Percentiles rank a stretch among this genome's conserved stretches.
Evolutionary conservation across 2,888 invertebrate species (phyloP).

Genomic region (Torymus tubicola): DNA sequence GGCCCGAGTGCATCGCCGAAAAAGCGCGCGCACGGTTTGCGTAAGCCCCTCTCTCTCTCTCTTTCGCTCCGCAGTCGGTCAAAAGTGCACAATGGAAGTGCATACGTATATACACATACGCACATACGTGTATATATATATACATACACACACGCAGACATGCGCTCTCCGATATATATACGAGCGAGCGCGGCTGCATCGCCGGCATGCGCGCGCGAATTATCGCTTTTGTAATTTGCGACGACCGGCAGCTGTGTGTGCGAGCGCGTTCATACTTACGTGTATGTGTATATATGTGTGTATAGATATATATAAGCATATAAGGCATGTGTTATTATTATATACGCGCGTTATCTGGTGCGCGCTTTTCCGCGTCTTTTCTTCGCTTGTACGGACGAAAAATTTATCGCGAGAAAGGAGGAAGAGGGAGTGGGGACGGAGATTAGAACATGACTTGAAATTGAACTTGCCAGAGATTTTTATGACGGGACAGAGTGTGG

Average conservation of each 20-base stretch:
- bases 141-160: not conserved
- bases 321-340: constrained; percentile 19
- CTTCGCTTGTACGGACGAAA: constrained; percentile 34
- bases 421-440: no score
- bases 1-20: no score
- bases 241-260: not conserved
- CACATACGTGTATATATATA: no score
- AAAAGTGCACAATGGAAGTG: constrained; percentile 45
- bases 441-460: constrained; percentile 42
- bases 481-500: not conserved
- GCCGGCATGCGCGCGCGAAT: constrained; percentile 11
- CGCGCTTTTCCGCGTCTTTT: constrained; percentile 13
- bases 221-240: constrained; percentile 49
- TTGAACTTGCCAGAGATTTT: constrained; percentile 30
- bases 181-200: not conserved
- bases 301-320: no score
- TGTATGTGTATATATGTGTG: no score
- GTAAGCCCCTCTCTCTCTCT: constrained; percentile 38
- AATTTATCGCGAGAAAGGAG: constrained; percentile 19
- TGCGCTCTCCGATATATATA: not conserved
- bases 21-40: constrained; percentile 27
- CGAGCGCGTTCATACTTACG: no score
- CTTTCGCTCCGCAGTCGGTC: constrained; percentile 43
- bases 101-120: not conserved
- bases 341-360: constrained; percentile 6